Conservation (phyloP, 1,140 invertebrate genomes). For the Apis laboriosa region DNA sequence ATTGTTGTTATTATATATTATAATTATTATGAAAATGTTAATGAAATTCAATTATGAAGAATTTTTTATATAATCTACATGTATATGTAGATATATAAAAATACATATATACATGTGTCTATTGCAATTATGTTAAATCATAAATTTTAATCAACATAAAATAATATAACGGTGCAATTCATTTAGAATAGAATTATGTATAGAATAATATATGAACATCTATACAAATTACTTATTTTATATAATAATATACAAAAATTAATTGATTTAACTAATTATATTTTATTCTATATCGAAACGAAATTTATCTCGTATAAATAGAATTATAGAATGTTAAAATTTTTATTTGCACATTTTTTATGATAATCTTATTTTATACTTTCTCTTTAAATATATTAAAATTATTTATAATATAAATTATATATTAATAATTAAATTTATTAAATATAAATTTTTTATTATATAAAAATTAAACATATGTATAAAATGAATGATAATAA, state of each 20-base stretch:
- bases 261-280: neutral
- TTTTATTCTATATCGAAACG: neutral
- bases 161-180: neutral
- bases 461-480: neutral
- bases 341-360: neutral
- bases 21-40: neutral
- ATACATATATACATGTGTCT: neutral
- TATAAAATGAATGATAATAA: neutral
- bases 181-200: no score
- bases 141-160: constrained; percentile 24
- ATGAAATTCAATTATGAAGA: no score
- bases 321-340: neutral
- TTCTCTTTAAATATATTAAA: neutral
- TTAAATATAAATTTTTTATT: neutral
- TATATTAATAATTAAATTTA: neutral
- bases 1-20: neutral
- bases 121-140: neutral
- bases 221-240: neutral
- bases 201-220: neutral
- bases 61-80: neutral
- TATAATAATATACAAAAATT: neutral
- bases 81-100: neutral
- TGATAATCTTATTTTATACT: neutral
- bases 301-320: neutral
- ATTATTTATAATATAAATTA: neutral